Percentiles rank a stretch among this genome's conserved stretches.
These are phyloP conservation scores for Helarctos malayanus DNA, from an alignment of 2,797 vertebrate genomes.

Conservation along the genomic window DNA sequence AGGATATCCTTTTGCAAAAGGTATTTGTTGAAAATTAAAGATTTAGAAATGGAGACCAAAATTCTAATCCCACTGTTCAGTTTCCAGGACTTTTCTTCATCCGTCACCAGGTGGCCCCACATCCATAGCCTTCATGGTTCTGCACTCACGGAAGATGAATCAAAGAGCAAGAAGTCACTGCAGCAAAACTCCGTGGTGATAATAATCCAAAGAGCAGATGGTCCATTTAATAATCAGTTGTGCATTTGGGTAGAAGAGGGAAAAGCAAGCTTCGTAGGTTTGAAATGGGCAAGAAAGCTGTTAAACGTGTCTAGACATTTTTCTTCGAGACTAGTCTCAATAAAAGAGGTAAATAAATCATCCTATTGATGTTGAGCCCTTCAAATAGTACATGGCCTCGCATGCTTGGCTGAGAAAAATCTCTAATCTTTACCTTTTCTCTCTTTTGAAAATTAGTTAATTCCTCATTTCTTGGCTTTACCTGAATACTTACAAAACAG, in stretches of 20 bases:
- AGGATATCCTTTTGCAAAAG: background rate
- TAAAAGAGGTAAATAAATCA: background rate
- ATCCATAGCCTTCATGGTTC: slow-evolving; percentile 34
- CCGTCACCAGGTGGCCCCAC: slow-evolving; percentile 83
- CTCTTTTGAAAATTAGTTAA: background rate
- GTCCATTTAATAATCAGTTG: background rate
- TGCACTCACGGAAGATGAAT: background rate
- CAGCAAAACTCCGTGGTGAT: background rate
- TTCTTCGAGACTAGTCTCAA: background rate
- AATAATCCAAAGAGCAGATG: background rate
- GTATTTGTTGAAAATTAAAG: slow-evolving; percentile 14
- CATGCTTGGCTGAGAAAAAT: slow-evolving; percentile 1
- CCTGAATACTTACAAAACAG: background rate
- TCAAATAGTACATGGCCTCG: background rate
- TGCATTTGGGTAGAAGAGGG: background rate
- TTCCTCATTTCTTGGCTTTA: background rate
- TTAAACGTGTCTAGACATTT: background rate
- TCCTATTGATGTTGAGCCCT: background rate
- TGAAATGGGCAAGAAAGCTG: background rate
- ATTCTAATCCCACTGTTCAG: background rate
- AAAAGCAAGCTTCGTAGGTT: background rate
- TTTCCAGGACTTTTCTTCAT: slow-evolving; percentile 53
- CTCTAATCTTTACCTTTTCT: background rate
- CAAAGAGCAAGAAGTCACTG: background rate
- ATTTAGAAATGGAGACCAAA: background rate